phyloP scores from a whole-genome alignment of 2,797 vertebrate species.

The Phalloptychus januarius region DNA sequence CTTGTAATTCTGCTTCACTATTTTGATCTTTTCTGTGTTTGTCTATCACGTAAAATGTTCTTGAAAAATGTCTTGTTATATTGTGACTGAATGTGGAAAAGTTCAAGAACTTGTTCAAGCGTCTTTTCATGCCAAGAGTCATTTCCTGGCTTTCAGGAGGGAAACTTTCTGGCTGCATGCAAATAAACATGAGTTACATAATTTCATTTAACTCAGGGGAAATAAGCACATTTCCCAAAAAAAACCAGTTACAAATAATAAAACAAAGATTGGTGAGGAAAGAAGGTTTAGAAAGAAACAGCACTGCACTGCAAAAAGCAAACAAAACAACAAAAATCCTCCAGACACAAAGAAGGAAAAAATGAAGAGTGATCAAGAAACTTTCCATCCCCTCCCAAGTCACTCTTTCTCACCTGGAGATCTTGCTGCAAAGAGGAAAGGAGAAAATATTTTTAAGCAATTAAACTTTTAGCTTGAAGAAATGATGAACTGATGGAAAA shows the following conservation, averaged over 20 bases:
- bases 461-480: slow-evolving; percentile 14
- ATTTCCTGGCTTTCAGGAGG: not conserved
- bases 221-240: slow-evolving; percentile 36
- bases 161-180: not conserved
- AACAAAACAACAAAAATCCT: slow-evolving; percentile 22
- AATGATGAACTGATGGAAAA: slow-evolving; percentile 26
- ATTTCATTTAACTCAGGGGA: slow-evolving; percentile 4
- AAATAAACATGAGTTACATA: not conserved
- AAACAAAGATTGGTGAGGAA: slow-evolving; percentile 31
- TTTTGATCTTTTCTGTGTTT: not conserved
- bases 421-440: slow-evolving; percentile 72
- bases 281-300: slow-evolving; percentile 57
- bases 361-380: slow-evolving; percentile 53
- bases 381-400: slow-evolving; percentile 49
- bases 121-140: not conserved
- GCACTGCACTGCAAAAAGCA: slow-evolving; percentile 32
- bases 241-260: slow-evolving; percentile 23
- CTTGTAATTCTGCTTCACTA: not conserved
- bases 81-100: not conserved
- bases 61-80: not conserved
- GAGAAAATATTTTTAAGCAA: slow-evolving; percentile 47
- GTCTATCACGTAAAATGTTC: not conserved
- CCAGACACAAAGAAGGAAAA: slow-evolving; percentile 14
- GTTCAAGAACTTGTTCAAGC: not conserved
- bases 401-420: slow-evolving; percentile 79